Base-by-base conservation (phyloP, 2,888 invertebrate species). In the Arenicola marina region DNA sequence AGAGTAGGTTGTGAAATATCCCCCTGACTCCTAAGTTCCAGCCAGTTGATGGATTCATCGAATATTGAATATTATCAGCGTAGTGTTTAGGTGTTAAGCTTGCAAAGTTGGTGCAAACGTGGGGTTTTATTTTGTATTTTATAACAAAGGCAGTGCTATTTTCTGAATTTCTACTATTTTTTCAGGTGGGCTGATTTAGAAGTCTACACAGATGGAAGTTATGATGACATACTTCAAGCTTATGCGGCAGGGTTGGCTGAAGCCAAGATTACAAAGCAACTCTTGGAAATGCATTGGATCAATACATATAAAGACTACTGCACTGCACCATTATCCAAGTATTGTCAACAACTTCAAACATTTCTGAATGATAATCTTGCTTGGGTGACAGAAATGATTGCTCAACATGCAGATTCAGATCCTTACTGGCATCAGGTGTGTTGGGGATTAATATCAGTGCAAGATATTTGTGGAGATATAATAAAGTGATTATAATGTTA, bases 201-300 rank as follows among this genome's bases (percentile, higher is more conserved):
- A 85, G 88, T 93, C 51, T 89, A 91, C 84, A 92, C 92, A 0
- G 89, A 90, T 71, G 85, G 87, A 29, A 86, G 87, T 2, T 91
- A 89, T 81, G 88, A 89, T 0, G 93, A 93, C 80, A 87, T 88
- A 73, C 87, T 91, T 48, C 94, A 94, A 85, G 92, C 93, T 0
- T 92, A 90, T 81, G 90, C 91, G 1, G 93, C 94, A 1, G 95
- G 95, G 3, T 86, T 91, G 46, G 87, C 91, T 0, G 94, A 95
- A 82, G 94, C 93, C 0, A 89, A 89, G 28, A 82, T 93, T 2
- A 92, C 93, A 11, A 59, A 69, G 32, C 89, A 89, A 66, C 86
- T 91, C 61, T 92, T 94, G 71, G 89, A 90, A 79, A 88, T 89
- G 75, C 91, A 92, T 77, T 90, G 92, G 87, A 86, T 88, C 75